Evolutionary conservation across 37 sponge, comb jelly and placozoan genomes (phyloP).

Genomic region (Theonella swinhoei): DNA sequence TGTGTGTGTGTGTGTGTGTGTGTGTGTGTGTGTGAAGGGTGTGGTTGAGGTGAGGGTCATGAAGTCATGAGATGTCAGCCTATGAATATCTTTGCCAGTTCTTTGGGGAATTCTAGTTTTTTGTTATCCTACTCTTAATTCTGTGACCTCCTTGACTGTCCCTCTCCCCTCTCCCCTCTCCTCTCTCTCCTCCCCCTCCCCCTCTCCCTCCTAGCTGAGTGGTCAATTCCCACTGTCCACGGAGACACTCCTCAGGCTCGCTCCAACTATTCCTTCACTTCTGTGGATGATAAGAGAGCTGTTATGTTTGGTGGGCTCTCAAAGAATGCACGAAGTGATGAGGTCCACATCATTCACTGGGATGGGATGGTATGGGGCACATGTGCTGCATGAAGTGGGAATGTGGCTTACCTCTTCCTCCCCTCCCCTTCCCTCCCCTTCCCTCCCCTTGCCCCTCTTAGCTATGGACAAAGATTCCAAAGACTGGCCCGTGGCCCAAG

Average conservation of each 20-base stretch:
- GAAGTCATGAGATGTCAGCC: too few species aligned
- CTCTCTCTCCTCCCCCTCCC: background rate
- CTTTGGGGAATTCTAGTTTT: too few species aligned
- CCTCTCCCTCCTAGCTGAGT: background rate
- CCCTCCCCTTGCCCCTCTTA: background rate
- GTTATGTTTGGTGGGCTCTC: background rate
- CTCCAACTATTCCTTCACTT: background rate
- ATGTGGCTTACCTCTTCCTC: background rate
- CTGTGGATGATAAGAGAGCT: background rate
- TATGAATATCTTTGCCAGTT: too few species aligned
- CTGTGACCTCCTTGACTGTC: background rate
- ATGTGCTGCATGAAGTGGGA: too few species aligned
- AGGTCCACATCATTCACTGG: background rate
- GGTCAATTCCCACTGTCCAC: background rate
- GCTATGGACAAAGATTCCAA: background rate
- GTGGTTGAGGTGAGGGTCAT: too few species aligned
- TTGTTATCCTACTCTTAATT: background rate
- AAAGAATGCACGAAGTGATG: background rate
- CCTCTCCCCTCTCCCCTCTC: background rate
- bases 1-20: too few species aligned
- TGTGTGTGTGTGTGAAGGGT: too few species aligned
- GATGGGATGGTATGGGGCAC: background rate
- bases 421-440: background rate
- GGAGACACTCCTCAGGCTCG: background rate
- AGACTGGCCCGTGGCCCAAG: background rate